Evolutionary conservation across 2,113 vertebrate genomes (phyloP).

Genomic region (Megatriorchis doriae): DNA sequence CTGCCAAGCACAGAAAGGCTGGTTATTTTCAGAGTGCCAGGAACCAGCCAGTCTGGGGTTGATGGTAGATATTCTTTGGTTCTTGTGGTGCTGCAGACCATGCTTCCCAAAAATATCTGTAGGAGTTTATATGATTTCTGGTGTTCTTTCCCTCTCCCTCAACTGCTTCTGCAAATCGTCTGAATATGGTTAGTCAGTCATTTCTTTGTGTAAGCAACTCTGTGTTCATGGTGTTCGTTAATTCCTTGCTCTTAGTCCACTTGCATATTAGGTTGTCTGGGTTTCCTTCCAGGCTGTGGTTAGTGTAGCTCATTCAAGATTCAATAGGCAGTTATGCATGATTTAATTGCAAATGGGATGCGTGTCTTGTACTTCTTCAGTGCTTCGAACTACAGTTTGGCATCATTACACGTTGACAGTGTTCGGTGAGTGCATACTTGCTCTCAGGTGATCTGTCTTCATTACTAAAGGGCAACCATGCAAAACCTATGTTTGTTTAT

Average conservation of each 20-base stretch:
- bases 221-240: not conserved
- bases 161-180: not conserved
- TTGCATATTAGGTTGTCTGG: not conserved
- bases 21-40: not conserved
- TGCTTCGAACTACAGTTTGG: not conserved
- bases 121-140: not conserved
- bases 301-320: not conserved
- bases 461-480: conserved; percentile 4
- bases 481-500: conserved; percentile 20
- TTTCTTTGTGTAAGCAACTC: not conserved
- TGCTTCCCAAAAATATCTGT: not conserved
- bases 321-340: conserved; percentile 1
- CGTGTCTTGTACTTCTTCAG: not conserved
- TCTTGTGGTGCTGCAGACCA: not conserved
- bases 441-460: conserved; percentile 32
- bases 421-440: conserved; percentile 23
- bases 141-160: not conserved
- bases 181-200: not conserved
- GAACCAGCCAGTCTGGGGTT: not conserved
- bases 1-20: not conserved
- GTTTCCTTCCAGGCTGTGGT: not conserved
- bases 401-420: not conserved
- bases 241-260: not conserved
- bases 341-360: conserved; percentile 4
- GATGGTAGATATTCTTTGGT: not conserved